phyloP scores from a whole-genome alignment of 2,113 vertebrate genomes.

The Sinocyclocheilus anophthalmus region DNA sequence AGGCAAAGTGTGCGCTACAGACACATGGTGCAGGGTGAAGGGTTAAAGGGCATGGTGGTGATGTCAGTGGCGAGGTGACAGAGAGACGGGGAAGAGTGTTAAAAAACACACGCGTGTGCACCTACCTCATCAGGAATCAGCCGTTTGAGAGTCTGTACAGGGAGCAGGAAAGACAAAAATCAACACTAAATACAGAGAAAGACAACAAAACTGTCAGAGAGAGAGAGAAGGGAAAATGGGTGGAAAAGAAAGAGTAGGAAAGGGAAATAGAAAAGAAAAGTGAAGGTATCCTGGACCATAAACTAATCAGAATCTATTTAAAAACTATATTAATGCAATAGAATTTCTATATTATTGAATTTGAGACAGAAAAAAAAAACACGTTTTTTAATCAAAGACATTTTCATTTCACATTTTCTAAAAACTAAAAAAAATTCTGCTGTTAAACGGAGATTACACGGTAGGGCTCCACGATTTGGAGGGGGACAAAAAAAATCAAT shows the following conservation, averaged over 20 bases:
- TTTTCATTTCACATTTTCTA: not conserved
- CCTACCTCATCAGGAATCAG: slow-evolving; percentile 95
- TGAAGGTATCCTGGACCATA: not conserved
- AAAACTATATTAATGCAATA: not conserved
- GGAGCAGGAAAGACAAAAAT: slow-evolving; percentile 46
- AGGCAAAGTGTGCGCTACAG: slow-evolving; percentile 7
- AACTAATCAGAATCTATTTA: not conserved
- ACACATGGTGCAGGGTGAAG: slow-evolving; percentile 41
- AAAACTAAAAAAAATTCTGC: not conserved
- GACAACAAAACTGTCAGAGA: not conserved
- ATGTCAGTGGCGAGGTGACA: slow-evolving; percentile 23
- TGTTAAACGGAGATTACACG: not conserved
- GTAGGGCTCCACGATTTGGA: too few relatives aligned
- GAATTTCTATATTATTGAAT: not conserved
- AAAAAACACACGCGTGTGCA: slow-evolving; percentile 52
- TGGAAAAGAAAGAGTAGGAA: not conserved
- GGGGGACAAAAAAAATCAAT: not conserved
- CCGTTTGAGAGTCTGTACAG: slow-evolving; percentile 86
- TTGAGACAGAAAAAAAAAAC: not conserved
- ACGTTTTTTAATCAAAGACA: not conserved
- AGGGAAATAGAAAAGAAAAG: not conserved
- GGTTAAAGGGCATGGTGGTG: slow-evolving; percentile 26
- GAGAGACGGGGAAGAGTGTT: slow-evolving; percentile 32
- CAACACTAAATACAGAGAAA: not conserved
- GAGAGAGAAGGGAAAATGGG: not conserved